Evolutionary conservation across 2,888 invertebrate genomes (phyloP).

Genomic region (Crioceris asparagi): DNA sequence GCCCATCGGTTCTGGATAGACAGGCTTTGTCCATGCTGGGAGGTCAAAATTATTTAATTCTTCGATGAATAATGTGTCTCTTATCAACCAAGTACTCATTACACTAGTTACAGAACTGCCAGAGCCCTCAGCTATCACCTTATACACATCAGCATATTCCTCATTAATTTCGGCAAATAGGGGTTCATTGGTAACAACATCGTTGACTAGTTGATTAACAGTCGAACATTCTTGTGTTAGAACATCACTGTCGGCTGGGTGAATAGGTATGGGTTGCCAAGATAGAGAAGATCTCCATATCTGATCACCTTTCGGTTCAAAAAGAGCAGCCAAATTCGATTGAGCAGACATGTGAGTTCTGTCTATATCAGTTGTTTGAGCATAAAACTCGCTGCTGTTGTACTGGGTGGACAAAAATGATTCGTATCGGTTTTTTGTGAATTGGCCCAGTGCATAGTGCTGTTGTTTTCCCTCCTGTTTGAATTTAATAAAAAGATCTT

Average conservation of each 20-base stretch:
- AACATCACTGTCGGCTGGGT: slow-evolving; percentile 44
- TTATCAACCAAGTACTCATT: slow-evolving; percentile 39
- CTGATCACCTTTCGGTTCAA: slow-evolving; percentile 46
- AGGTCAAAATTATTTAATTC: slow-evolving; percentile 40
- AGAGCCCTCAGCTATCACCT: slow-evolving; percentile 48
- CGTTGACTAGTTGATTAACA: background rate
- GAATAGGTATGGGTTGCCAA: slow-evolving; percentile 67
- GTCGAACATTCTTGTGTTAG: slow-evolving; percentile 5
- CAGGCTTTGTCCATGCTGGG: slow-evolving; percentile 9
- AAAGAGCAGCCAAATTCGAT: slow-evolving; percentile 62
- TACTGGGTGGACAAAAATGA: slow-evolving; percentile 44
- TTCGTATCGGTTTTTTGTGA: slow-evolving; percentile 55
- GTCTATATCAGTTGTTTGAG: slow-evolving; percentile 69
- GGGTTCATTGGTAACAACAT: slow-evolving; percentile 2
- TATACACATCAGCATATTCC: slow-evolving; percentile 47
- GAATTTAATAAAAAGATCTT: too few species aligned
- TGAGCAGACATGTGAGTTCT: slow-evolving; percentile 77
- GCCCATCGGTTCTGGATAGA: slow-evolving; percentile 12
- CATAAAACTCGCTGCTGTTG: slow-evolving; percentile 41
- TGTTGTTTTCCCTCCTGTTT: slow-evolving; percentile 50
- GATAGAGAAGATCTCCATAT: slow-evolving; percentile 46
- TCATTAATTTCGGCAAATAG: slow-evolving; percentile 36
- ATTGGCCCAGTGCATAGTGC: slow-evolving; percentile 60
- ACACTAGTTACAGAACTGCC: slow-evolving; percentile 47
- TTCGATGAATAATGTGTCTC: slow-evolving; percentile 55